Evolutionary conservation across 2,888 invertebrate genomes (phyloP).

Genomic region (Nomada fucata): DNA sequence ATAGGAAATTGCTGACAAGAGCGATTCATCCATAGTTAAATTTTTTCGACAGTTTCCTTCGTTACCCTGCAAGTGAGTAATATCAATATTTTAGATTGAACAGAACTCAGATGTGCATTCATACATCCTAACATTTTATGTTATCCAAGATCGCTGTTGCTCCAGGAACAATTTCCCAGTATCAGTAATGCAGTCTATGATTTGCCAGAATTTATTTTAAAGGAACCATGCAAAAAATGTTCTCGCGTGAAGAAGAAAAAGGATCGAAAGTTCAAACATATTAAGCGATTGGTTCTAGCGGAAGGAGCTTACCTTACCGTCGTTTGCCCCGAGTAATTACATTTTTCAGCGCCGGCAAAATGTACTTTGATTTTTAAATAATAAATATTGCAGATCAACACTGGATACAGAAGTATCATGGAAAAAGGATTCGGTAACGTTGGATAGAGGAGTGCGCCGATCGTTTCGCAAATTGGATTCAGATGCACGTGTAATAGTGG

Average conservation of each 20-base stretch:
- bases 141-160: slow-evolving; percentile 81
- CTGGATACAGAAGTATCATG: slow-evolving; percentile 85
- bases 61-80: slow-evolving; percentile 78
- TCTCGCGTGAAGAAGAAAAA: slow-evolving; percentile 79
- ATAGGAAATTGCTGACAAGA: slow-evolving; percentile 52
- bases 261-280: slow-evolving; percentile 84
- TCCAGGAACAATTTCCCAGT: slow-evolving; percentile 84
- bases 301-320: slow-evolving; percentile 86
- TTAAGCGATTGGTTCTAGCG: slow-evolving; percentile 84
- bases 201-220: slow-evolving; percentile 85
- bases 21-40: slow-evolving; percentile 56
- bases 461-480: slow-evolving; percentile 79
- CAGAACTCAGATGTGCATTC: not conserved
- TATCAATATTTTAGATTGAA: not conserved
- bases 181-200: slow-evolving; percentile 84
- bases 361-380: too few relatives aligned
- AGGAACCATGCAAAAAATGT: slow-evolving; percentile 78
- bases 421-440: slow-evolving; percentile 85
- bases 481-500: slow-evolving; percentile 85
- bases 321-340: slow-evolving; percentile 86
- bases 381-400: slow-evolving; percentile 79
- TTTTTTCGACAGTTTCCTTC: slow-evolving; percentile 76
- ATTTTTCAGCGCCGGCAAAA: not conserved
- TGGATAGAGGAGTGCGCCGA: slow-evolving; percentile 83
- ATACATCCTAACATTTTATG: not conserved